A percentile compares a stretch with the other conserved stretches of the same genome.
phyloP scores from a whole-genome alignment of 2,113 vertebrate genomes.

The Pituophis catenifer region DNA sequence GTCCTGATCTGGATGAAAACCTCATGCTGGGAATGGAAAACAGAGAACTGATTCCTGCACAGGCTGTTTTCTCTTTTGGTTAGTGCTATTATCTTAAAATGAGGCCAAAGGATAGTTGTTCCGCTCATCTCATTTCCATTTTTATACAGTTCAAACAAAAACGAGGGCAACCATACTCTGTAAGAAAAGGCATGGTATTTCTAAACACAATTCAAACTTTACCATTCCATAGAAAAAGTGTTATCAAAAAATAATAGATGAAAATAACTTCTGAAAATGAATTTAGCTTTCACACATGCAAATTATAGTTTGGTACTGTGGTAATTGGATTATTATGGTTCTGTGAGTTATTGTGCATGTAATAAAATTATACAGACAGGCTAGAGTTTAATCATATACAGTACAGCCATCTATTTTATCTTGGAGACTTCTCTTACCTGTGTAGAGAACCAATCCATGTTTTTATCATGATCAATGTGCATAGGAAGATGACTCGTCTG shows the following conservation, averaged over 20 bases:
- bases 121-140: neutral
- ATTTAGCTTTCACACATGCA: neutral
- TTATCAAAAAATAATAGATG: neutral
- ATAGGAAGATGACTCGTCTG: slow-evolving; percentile 69
- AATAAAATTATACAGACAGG: accelerated
- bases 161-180: neutral
- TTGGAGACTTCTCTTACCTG: slow-evolving; percentile 61
- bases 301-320: neutral
- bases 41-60: neutral
- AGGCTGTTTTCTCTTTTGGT: neutral
- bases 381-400: neutral
- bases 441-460: slow-evolving; percentile 75
- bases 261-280: neutral
- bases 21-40: neutral
- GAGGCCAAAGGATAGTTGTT: neutral
- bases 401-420: neutral
- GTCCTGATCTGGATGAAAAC: neutral
- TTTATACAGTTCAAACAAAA: neutral
- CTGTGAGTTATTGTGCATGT: neutral
- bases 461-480: slow-evolving; percentile 73
- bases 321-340: neutral
- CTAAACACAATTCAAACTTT: neutral
- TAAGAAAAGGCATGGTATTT: neutral
- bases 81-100: neutral
- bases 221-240: neutral